Percentiles rank a stretch among this genome's conserved stretches.
Evolutionary conservation across 2,888 invertebrate genomes (phyloP).

Genomic region (Cerceris ruficornis): DNA sequence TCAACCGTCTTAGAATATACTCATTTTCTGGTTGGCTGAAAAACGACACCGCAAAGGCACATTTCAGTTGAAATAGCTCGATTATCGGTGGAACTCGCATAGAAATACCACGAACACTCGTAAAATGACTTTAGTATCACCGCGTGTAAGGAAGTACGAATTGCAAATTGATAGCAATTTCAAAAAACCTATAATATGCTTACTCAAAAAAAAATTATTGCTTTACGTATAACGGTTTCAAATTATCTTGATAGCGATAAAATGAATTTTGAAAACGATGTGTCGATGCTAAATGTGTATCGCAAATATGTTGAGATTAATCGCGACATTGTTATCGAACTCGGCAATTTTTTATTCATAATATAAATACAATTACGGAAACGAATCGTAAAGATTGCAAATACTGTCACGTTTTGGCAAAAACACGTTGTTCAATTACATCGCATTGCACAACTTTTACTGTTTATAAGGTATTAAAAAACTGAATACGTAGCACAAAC

Average conservation of each 20-base stretch:
- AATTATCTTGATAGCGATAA: no score
- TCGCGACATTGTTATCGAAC: conserved; percentile 57
- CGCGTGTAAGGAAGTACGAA: conserved; percentile 29
- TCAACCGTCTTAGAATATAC: conserved; percentile 40
- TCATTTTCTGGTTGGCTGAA: conserved; percentile 18
- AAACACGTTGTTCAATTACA: conserved; percentile 49
- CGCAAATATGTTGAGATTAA: not conserved
- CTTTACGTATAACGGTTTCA: no score
- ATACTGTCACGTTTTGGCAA: conserved; percentile 50
- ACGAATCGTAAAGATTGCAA: conserved; percentile 36
- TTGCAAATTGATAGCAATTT: conserved; percentile 10
- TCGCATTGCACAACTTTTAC: conserved; percentile 45
- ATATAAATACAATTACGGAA: conserved; percentile 53
- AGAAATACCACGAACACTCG: conserved; percentile 46
- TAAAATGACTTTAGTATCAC: conserved; percentile 46
- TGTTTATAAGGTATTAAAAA: conserved; percentile 37
- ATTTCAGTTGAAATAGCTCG: conserved; percentile 54
- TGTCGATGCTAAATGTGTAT: no score
- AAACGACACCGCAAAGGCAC: conserved; percentile 10
- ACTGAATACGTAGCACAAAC: conserved; percentile 15
- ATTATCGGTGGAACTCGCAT: conserved; percentile 52
- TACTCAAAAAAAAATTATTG: not conserved
- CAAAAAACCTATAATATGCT: not conserved
- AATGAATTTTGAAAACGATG: no score
- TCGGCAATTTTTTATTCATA: conserved; percentile 65